Percentiles rank a stretch among this genome's conserved stretches.
Evolutionary conservation across 2,797 vertebrate species (phyloP).

Genomic region (Urophycis tenuis): DNA sequence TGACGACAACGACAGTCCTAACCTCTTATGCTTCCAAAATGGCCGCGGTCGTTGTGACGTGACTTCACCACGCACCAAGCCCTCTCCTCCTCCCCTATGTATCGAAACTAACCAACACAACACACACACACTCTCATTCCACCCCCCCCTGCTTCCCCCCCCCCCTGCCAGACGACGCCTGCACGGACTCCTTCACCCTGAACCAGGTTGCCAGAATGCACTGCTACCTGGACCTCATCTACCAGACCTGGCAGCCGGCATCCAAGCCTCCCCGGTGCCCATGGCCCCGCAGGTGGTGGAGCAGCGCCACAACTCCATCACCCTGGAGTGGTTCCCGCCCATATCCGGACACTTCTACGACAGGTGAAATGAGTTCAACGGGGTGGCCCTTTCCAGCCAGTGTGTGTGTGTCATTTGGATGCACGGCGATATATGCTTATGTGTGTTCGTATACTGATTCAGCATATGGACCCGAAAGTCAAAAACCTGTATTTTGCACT

Average conservation of each 20-base stretch:
- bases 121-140: too few relatives aligned
- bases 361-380: slow-evolving; percentile 80
- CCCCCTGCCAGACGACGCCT: slow-evolving; percentile 84
- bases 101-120: too few relatives aligned
- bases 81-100: too few relatives aligned
- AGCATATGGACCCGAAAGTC: too few relatives aligned
- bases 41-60: too few relatives aligned
- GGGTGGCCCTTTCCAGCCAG: neutral
- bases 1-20: too few relatives aligned
- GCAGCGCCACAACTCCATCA: slow-evolving; percentile 75
- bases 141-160: neutral
- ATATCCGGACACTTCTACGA: slow-evolving; percentile 92
- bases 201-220: slow-evolving; percentile 99
- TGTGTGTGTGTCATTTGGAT: too few relatives aligned
- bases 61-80: too few relatives aligned
- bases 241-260: slow-evolving; percentile 87
- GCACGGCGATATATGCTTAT: too few relatives aligned
- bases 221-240: slow-evolving; percentile 95
- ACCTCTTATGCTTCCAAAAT: too few relatives aligned
- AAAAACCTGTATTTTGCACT: too few relatives aligned
- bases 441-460: too few relatives aligned
- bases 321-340: slow-evolving; percentile 91
- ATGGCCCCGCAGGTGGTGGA: slow-evolving; percentile 87
- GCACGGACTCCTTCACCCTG: slow-evolving; percentile 93
- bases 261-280: slow-evolving; percentile 82